Evolutionary conservation across 2,113 vertebrate species (phyloP).

Genomic region (Lates calcarifer): DNA sequence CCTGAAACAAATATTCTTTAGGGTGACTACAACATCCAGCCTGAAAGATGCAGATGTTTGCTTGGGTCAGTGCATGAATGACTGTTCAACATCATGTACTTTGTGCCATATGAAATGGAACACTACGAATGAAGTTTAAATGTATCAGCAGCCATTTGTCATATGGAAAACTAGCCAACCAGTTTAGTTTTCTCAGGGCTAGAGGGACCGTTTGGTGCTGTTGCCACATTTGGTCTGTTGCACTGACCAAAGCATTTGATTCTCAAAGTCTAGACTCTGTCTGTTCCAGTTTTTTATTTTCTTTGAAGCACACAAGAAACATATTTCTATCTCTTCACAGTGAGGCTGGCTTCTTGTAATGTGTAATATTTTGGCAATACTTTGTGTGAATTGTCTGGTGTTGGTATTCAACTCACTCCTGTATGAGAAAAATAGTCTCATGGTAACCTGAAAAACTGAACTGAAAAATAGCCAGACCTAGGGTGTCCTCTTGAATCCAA

Average conservation of each 20-base stretch:
- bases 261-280: neutral
- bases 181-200: constrained; percentile 7
- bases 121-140: neutral
- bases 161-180: neutral
- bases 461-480: neutral
- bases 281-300: constrained; percentile 15
- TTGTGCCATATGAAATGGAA: neutral
- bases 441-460: neutral
- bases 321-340: neutral
- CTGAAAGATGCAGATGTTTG: neutral
- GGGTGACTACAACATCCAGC: neutral
- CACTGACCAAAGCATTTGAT: constrained; percentile 22
- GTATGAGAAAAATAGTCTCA: constrained; percentile 23
- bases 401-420: neutral
- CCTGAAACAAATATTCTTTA: neutral
- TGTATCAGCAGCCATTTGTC: constrained; percentile 12
- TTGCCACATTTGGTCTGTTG: constrained; percentile 29
- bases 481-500: neutral
- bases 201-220: neutral
- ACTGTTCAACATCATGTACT: neutral
- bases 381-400: neutral
- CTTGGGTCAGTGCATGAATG: neutral
- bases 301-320: constrained; percentile 38
- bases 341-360: neutral
- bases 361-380: neutral